These are phyloP conservation scores for Thaumetopoea pityocampa DNA, from an alignment of 1,140 invertebrate species.

Conservation along the genomic window DNA sequence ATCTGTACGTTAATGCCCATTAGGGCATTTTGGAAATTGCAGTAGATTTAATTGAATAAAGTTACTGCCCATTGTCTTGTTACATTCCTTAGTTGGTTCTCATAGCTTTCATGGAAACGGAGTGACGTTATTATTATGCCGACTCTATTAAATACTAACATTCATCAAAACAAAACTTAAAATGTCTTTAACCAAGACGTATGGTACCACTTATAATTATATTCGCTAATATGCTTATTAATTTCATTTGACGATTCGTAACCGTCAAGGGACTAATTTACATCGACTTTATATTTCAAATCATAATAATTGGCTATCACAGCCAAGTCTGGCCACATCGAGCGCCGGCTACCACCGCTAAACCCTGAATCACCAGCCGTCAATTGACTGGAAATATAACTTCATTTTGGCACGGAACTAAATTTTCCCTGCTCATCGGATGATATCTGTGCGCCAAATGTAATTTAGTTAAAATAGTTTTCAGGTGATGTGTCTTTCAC, in stretches of 20 bases:
- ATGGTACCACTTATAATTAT: constrained; percentile 9
- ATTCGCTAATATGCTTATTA: constrained; percentile 27
- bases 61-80: too few species aligned
- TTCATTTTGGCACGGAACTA: constrained; percentile 52
- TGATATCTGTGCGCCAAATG: constrained; percentile 39
- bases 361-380: constrained; percentile 49
- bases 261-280: constrained; percentile 40
- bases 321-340: constrained; percentile 31
- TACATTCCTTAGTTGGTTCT: too few species aligned
- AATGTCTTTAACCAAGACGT: constrained; percentile 2
- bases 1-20: too few species aligned
- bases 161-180: too few species aligned
- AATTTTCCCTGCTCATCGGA: constrained; percentile 35
- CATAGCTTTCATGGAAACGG: too few species aligned
- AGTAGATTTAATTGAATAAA: too few species aligned
- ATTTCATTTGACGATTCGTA: constrained; percentile 44
- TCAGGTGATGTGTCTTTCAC: constrained; percentile 12
- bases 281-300: constrained; percentile 36
- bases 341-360: constrained; percentile 7
- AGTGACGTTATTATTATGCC: too few species aligned
- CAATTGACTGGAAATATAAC: constrained; percentile 56
- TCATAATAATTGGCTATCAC: constrained; percentile 46
- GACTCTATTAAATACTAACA: too few species aligned
- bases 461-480: constrained; percentile 36
- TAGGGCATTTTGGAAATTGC: too few species aligned